Evolutionary conservation across 92 coral and sea anemone genomes (phyloP).

Genomic region (Porites rus): DNA sequence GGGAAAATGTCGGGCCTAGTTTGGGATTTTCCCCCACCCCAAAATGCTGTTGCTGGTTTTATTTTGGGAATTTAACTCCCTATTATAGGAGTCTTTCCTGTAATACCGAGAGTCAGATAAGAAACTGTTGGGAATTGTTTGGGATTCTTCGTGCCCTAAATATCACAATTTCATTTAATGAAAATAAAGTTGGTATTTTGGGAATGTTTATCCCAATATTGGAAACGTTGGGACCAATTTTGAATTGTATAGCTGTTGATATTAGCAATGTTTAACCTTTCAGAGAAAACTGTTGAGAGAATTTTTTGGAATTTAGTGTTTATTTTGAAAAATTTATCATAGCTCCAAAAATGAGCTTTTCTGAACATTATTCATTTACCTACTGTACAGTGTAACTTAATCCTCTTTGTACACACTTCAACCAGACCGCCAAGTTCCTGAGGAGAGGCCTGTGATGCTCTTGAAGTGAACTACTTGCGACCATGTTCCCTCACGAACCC

Average conservation of each 20-base stretch:
- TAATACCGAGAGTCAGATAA: too few relatives aligned
- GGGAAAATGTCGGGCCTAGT: constrained; percentile 22
- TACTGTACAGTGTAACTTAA: not conserved
- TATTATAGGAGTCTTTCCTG: too few relatives aligned
- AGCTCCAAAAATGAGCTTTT: not conserved
- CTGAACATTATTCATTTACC: not conserved
- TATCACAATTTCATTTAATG: not conserved
- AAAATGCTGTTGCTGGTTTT: constrained; percentile 7
- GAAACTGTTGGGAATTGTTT: not conserved
- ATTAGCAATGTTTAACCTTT: constrained; percentile 31
- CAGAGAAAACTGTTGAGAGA: not conserved
- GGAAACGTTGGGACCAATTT: not conserved
- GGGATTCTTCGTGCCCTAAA: constrained; percentile 1
- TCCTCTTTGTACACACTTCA: constrained; percentile 5
- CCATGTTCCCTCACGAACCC: constrained; percentile 19
- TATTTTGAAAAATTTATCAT: too few relatives aligned
- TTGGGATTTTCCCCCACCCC: constrained; percentile 6
- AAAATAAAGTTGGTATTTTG: not conserved
- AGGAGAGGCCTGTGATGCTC: constrained; percentile 16
- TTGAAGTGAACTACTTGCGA: constrained; percentile 12
- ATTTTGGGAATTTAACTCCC: not conserved
- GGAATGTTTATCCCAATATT: not conserved
- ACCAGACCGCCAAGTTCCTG: constrained; percentile 19
- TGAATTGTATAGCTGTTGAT: not conserved
- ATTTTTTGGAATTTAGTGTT: too few relatives aligned